Base-by-base conservation (phyloP, 1,140 invertebrate species). In the Leptoteleia sp. region DNA sequence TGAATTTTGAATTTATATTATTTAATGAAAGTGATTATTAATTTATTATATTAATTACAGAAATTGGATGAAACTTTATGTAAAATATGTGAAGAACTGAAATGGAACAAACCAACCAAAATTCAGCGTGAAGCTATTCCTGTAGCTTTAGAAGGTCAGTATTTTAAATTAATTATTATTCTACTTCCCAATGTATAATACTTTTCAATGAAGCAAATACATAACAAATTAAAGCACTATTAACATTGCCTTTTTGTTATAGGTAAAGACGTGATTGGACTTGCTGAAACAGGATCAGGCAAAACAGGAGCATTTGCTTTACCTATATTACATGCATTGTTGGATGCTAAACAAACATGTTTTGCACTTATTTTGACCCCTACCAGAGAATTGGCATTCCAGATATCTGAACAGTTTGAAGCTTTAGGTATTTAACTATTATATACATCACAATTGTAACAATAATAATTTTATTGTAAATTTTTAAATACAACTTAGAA, bases 281-380 rank as follows among this genome's bases (percentile, higher is more conserved):
- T 99, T 45, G 98, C 98, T 1, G 98, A 99, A 91, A 99, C 98
- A 2, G 98, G 98, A 4, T 99, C 97, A 4, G 98, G 98, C 9
- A 99, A 99, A 91, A 99, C 98, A 0, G 98, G 95, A 22, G 97
- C 98, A 0, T 99, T 99, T 91, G 97, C 97, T 1, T 84, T 99
- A 54, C 98, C 98, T 0, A 99, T 99, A 79, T 85, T 99, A 7
- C 98, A 99, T 84, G 91, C 94, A 0, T 87, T 99, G 7, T 88
- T 99, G 9, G 94, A 97, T 78, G 95, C 94, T 85, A 97, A 97
- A 4, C 97, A 99, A 83, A 90, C 97, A 84, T 94, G 98, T 81
- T 99, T 98, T 91, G 97, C 96, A 4, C 90, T 99, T 0, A 92
- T 99, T 78, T 88, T 99, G 3, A 99, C 98, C 17, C 98, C 98